These are phyloP conservation scores for Forbesichthys agassizii DNA, from an alignment of 2,113 vertebrate genomes.

Conservation along the genomic window DNA sequence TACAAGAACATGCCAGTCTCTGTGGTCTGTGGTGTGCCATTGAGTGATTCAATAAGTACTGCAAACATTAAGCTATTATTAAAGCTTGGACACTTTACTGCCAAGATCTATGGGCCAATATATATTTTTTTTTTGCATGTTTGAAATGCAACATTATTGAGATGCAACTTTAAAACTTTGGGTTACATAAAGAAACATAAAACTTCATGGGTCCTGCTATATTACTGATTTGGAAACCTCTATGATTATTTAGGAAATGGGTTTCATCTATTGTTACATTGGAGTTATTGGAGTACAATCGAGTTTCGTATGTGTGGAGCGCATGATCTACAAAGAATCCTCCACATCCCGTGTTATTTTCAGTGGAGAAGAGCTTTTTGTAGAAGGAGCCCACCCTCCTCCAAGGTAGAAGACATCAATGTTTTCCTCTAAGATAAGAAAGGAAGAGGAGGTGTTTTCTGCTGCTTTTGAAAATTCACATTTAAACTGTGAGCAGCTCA, in stretches of 20 bases:
- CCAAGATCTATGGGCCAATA: conserved; percentile 21
- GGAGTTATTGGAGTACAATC: too few relatives aligned
- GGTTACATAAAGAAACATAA: too few relatives aligned
- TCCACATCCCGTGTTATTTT: background rate
- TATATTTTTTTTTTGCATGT: conserved; percentile 4
- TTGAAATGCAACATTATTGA: background rate
- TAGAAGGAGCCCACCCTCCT: background rate
- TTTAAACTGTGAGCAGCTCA: conserved; percentile 46
- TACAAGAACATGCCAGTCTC: conserved; percentile 59
- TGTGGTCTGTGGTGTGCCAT: conserved; percentile 48
- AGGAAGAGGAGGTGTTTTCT: conserved; percentile 18
- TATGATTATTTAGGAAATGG: background rate
- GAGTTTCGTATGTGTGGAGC: background rate
- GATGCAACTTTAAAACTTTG: background rate
- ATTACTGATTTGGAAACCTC: background rate
- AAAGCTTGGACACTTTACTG: conserved; percentile 47
- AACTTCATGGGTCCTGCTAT: too few relatives aligned
- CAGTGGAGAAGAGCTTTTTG: background rate
- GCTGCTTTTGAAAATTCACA: conserved; percentile 30
- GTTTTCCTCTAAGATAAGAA: conserved; percentile 14
- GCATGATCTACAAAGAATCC: background rate
- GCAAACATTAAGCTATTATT: conserved; percentile 40
- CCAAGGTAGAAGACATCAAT: conserved; percentile 11
- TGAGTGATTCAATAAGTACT: conserved; percentile 58
- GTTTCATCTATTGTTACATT: background rate